phyloP scores from a whole-genome alignment of 2,113 vertebrate species.

The Naja naja region DNA sequence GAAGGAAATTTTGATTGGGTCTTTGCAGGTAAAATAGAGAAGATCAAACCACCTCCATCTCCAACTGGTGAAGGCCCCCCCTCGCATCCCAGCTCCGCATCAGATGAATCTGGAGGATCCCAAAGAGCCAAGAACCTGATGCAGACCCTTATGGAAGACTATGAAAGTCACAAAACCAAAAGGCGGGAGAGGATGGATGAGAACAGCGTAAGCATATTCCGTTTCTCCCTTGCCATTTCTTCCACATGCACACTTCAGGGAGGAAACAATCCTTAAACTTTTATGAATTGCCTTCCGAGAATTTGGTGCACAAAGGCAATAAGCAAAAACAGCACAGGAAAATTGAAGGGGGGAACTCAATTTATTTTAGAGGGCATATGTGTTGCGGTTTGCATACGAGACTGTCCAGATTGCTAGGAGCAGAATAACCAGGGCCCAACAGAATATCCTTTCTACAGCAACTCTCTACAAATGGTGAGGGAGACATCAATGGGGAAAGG shows the following conservation, averaged over 20 bases:
- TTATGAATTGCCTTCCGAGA: neutral
- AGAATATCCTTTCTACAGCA: neutral
- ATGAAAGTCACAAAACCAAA: constrained; percentile 93
- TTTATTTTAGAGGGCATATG: neutral
- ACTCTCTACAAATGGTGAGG: neutral
- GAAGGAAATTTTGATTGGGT: constrained; percentile 61
- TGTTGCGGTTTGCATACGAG: neutral
- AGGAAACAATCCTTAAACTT: neutral
- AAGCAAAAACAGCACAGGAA: neutral
- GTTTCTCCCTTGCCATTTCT: constrained; percentile 33
- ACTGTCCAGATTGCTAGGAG: neutral
- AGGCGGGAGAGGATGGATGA: constrained; percentile 90
- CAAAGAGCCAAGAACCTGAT: constrained; percentile 91
- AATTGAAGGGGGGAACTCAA: neutral
- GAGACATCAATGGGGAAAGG: neutral
- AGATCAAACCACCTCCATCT: constrained; percentile 85
- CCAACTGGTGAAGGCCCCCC: constrained; percentile 83
- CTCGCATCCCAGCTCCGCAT: constrained; percentile 72
- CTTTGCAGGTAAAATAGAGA: constrained; percentile 93
- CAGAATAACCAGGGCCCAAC: no score
- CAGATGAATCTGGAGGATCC: constrained; percentile 82
- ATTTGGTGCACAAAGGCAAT: neutral
- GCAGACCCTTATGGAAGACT: constrained; percentile 98
- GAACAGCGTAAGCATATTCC: constrained; percentile 83
- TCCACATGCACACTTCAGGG: neutral